Percentiles rank a stretch among this genome's conserved stretches.
These are phyloP conservation scores for Cyprinodon brontotheroides DNA, from an alignment of 2,113 vertebrate genomes.

Conservation along the genomic window DNA sequence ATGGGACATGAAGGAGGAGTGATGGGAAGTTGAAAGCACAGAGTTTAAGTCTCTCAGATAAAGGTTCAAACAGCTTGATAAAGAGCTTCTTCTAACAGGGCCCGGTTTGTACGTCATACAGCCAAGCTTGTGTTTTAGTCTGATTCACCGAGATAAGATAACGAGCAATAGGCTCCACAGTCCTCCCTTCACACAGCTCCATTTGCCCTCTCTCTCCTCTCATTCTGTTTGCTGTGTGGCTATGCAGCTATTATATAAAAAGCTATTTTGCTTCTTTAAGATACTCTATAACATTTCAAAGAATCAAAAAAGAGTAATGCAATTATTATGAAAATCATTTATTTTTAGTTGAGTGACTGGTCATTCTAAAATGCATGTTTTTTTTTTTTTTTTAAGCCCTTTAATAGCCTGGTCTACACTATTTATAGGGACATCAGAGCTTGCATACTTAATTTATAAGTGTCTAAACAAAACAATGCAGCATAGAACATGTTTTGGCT, in stretches of 20 bases:
- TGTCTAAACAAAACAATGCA: too few relatives aligned
- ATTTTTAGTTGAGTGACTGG: too few relatives aligned
- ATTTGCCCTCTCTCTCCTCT: constrained; percentile 1
- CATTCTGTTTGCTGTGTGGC: constrained; percentile 2
- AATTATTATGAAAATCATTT: not conserved
- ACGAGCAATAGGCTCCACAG: constrained; percentile 47
- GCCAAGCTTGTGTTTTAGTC: constrained; percentile 57
- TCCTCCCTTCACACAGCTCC: constrained; percentile 10
- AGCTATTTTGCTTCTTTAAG: too few relatives aligned
- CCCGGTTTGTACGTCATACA: constrained; percentile 59
- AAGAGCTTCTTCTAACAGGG: constrained; percentile 53
- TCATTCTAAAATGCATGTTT: not conserved
- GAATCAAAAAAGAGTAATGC: not conserved
- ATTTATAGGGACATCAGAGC: too few relatives aligned
- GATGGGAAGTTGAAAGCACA: constrained; percentile 40
- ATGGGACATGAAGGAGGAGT: constrained; percentile 55
- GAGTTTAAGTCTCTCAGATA: constrained; percentile 64
- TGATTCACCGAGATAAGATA: constrained; percentile 72
- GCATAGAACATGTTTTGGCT: too few relatives aligned
- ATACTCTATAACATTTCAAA: not conserved
- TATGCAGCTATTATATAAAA: not conserved
- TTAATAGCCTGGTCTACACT: not conserved
- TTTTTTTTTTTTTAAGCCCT: not conserved
- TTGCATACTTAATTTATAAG: too few relatives aligned
- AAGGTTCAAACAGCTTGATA: constrained; percentile 71